A percentile compares a stretch with the other conserved stretches of the same genome.
Evolutionary conservation across 2,113 vertebrate species (phyloP).

Genomic region (Tiliqua scincoides): DNA sequence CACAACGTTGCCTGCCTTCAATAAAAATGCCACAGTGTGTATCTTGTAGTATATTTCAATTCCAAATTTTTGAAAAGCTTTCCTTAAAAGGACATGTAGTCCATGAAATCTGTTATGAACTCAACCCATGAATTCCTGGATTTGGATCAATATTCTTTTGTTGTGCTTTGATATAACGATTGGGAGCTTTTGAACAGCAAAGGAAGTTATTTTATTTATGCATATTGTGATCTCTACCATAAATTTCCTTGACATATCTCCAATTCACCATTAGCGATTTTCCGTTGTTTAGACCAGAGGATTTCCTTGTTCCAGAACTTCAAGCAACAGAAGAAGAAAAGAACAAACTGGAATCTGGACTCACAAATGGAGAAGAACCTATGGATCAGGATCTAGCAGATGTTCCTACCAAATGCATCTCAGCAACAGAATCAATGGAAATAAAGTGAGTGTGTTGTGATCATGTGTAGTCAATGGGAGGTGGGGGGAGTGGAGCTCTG

Average conservation of each 20-base stretch:
- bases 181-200: not conserved
- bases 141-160: not conserved
- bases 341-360: slow-evolving; percentile 91
- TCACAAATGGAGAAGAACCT: slow-evolving; percentile 97
- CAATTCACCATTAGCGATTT: slow-evolving; percentile 38
- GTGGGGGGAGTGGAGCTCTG: too few species aligned
- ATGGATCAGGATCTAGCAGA: slow-evolving; percentile 98
- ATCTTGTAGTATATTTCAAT: not conserved
- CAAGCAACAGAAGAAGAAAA: slow-evolving; percentile 98
- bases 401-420: slow-evolving; percentile 95
- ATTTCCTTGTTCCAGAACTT: slow-evolving; percentile 97
- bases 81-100: not conserved
- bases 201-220: not conserved
- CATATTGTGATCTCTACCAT: not conserved
- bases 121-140: not conserved
- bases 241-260: not conserved
- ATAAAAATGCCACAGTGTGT: not conserved
- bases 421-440: slow-evolving; percentile 90
- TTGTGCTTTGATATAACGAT: not conserved
- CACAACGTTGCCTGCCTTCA: not conserved
- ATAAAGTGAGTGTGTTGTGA: slow-evolving; percentile 85
- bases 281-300: slow-evolving; percentile 85
- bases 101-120: not conserved
- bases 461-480: not conserved
- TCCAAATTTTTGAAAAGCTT: not conserved